Percentiles rank a stretch among this genome's conserved stretches.
Evolutionary conservation across 2,797 vertebrate genomes (phyloP).

Genomic region (Sardinella longiceps): DNA sequence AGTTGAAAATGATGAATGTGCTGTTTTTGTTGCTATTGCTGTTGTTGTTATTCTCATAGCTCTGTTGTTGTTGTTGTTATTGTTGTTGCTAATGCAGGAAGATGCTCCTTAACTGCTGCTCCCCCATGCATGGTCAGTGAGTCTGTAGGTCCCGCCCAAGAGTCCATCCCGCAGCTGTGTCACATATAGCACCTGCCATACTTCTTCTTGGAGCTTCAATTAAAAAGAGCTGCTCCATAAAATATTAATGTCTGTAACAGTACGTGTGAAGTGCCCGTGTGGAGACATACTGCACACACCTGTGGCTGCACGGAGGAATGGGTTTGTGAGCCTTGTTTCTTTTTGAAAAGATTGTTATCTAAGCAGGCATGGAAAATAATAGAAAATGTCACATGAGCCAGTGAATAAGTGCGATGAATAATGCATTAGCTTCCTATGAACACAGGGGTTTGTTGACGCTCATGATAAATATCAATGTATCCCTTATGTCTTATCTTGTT

Average conservation of each 20-base stretch:
- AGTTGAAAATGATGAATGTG: too few species aligned
- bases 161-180: constrained; percentile 61
- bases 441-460: constrained; percentile 46
- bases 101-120: not conserved
- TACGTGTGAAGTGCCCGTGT: constrained; percentile 36
- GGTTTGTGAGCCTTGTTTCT: constrained; percentile 45
- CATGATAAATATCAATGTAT: constrained; percentile 49
- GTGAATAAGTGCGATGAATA: constrained; percentile 60
- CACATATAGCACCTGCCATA: constrained; percentile 85
- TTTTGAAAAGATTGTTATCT: constrained; percentile 58
- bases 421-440: constrained; percentile 56
- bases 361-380: constrained; percentile 55
- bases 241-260: constrained; percentile 81
- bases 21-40: too few species aligned
- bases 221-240: constrained; percentile 65
- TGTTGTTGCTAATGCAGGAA: not conserved
- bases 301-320: constrained; percentile 40
- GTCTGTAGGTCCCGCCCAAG: not conserved
- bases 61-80: too few species aligned
- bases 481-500: constrained; percentile 34
- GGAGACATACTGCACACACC: constrained; percentile 43
- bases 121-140: not conserved
- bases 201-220: constrained; percentile 75
- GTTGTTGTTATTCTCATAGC: too few species aligned
- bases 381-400: constrained; percentile 51